These are phyloP conservation scores for Drosophila cognata DNA, from an alignment of 2,888 invertebrate genomes.

Conservation along the genomic window DNA sequence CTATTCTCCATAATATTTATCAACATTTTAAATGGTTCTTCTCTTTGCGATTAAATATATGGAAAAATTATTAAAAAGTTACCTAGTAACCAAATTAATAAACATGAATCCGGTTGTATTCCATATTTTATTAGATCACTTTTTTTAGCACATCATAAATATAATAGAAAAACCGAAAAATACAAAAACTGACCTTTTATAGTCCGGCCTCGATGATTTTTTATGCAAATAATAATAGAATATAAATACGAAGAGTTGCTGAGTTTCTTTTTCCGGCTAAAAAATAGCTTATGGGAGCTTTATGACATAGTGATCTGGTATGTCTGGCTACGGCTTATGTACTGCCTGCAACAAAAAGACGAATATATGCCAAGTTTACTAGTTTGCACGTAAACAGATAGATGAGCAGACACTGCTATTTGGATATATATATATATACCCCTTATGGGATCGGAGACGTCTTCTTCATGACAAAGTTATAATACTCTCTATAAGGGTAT, in stretches of 20 bases:
- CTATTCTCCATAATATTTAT: background rate
- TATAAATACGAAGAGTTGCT: background rate
- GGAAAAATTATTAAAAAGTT: background rate
- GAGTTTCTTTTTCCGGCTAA: background rate
- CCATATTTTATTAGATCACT: background rate
- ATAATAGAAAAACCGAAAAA: background rate
- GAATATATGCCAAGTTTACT: background rate
- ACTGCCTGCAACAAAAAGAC: background rate
- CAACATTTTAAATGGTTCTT: background rate
- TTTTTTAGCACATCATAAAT: background rate
- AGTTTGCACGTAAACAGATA: background rate
- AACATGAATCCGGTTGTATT: background rate
- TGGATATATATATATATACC: background rate
- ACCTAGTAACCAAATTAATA: background rate
- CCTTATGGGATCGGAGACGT: too few relatives aligned
- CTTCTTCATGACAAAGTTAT: background rate
- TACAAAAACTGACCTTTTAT: too few relatives aligned
- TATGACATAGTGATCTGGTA: background rate
- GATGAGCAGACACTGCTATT: background rate
- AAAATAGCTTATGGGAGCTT: background rate
- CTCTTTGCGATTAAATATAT: background rate
- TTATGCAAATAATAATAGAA: background rate
- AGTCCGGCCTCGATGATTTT: background rate
- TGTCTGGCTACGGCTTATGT: background rate
- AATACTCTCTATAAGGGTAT: background rate